Percentiles rank a stretch among this genome's conserved stretches.
Conservation (phyloP, 2,888 invertebrate species). For the Orthosia gothica region DNA sequence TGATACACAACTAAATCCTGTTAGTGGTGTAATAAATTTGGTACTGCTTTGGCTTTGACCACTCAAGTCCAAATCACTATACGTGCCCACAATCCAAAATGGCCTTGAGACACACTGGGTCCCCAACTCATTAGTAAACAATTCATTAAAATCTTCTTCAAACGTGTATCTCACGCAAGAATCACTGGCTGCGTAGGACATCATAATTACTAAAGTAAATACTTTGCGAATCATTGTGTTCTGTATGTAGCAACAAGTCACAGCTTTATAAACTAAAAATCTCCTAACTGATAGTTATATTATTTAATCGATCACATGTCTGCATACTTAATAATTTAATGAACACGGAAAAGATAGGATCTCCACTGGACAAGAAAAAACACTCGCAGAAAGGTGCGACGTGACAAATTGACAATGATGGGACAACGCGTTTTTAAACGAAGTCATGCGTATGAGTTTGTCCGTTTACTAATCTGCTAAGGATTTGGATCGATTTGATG, state of each 20-base stretch:
- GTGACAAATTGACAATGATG: too few relatives aligned
- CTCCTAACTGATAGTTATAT: constrained; percentile 12
- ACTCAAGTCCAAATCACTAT: constrained; percentile 30
- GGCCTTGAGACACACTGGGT: constrained; percentile 56
- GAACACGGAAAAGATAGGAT: too few relatives aligned
- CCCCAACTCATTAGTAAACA: constrained; percentile 68
- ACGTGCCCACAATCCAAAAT: constrained; percentile 68
- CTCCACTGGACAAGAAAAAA: too few relatives aligned
- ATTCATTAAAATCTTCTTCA: constrained; percentile 69
- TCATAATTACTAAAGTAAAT: constrained; percentile 11
- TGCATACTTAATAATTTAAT: constrained; percentile 18
- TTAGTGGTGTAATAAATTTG: constrained; percentile 69
- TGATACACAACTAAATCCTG: constrained; percentile 23
- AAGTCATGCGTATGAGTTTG: too few relatives aligned
- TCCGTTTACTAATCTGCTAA: too few relatives aligned
- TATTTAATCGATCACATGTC: constrained; percentile 54
- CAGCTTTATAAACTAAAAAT: constrained; percentile 16
- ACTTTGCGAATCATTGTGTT: constrained; percentile 16
- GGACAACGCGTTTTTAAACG: too few relatives aligned
- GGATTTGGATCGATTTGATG: too few relatives aligned
- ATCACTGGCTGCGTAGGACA: constrained; percentile 24
- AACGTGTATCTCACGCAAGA: constrained; percentile 72
- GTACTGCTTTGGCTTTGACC: constrained; percentile 68
- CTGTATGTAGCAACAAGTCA: constrained; percentile 33
- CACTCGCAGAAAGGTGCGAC: too few relatives aligned